phyloP scores from a whole-genome alignment of 2,113 vertebrate genomes.

The Tauraco erythrolophus region DNA sequence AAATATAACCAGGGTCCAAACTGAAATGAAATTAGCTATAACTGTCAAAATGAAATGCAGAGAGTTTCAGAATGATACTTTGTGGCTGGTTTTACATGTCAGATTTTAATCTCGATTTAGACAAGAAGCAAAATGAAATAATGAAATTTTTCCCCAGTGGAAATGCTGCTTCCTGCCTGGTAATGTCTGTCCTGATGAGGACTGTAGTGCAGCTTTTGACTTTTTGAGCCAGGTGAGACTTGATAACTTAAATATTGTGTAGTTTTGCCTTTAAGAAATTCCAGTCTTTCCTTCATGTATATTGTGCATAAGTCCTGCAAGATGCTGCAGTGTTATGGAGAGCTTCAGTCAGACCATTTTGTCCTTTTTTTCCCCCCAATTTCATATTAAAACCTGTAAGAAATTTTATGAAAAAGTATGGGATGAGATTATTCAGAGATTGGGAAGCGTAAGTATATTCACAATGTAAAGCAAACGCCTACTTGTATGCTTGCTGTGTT shows the following conservation, averaged over 20 bases:
- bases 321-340: background rate
- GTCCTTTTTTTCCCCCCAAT: no score
- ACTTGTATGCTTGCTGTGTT: rapidly evolving
- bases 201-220: background rate
- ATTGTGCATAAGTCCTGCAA: rapidly evolving
- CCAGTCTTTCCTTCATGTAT: background rate
- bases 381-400: background rate
- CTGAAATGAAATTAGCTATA: background rate
- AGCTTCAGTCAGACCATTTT: background rate
- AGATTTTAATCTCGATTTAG: background rate
- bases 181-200: background rate
- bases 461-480: background rate
- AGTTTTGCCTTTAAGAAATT: background rate
- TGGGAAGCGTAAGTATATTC: background rate
- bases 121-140: background rate
- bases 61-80: background rate
- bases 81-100: background rate
- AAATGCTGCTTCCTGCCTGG: background rate
- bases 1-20: background rate
- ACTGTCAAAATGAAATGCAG: background rate
- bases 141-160: rapidly evolving
- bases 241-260: no score
- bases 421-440: background rate
- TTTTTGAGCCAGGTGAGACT: background rate
- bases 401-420: background rate